Evolutionary conservation across 2,888 invertebrate genomes (phyloP), one percentile per base, ranked within the genome.

Genomic region (Pachliopta kotzebuea): DNA sequence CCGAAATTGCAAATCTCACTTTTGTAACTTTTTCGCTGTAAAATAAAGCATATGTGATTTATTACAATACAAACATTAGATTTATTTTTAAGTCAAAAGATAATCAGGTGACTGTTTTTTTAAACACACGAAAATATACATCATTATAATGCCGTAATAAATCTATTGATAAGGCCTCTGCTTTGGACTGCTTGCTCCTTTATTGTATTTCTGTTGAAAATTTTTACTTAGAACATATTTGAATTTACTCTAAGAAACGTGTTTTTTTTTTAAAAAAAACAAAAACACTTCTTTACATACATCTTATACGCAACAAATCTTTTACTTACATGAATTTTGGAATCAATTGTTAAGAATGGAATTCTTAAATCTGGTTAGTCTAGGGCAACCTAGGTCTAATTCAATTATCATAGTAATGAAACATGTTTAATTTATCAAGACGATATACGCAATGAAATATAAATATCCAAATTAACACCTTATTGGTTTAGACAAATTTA

Each of bases 91-190:
- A 42, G 24, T 37, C 24, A 54, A 62, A 23, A 58, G 59, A 62
- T 62, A 59, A 60, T 56, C 60, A 50, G 42, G 55, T 53, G 53
- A 66, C 67, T 60, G 23, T 52, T 56, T 63, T 63, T 54, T 58
- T 31, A 53, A 63, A 54, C 54, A 61, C 42, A 54, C 52, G 60
- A 65, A 57, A 66, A 66, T 67, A 69, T 70, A 65, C 67, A 68
- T 71, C 70, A 71, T 67, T 70, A 69, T 70, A 71, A 73, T 72
- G 71, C 42, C 61, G 67, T 67, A 72, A 72, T 73, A 72, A 72
- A 73, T 73, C 71, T 66, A 71, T 70, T 68, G 73, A 73, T 73
- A 73, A 69, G 63, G 42, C 53, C 21, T 24, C 42, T 58, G 63
- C 58, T 63, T 54, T 53, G 52, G 54, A 23, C 45, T 58, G 42